phyloP scores from a whole-genome alignment of 1,140 invertebrate genomes.

The Chlorops oryzae region DNA sequence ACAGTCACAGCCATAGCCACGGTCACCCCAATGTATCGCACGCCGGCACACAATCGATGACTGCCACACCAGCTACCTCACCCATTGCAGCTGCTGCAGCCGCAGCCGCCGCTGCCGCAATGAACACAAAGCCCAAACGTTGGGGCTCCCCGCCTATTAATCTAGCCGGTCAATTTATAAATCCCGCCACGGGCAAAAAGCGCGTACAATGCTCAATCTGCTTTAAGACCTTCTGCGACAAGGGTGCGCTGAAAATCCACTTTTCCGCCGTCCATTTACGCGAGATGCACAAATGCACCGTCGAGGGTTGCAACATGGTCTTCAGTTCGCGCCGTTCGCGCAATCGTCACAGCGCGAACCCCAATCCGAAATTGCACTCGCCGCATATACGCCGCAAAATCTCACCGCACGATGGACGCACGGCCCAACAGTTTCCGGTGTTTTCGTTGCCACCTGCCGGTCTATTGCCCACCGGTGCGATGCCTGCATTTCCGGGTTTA shows the following conservation, averaged over 20 bases:
- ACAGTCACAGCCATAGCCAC: constrained; percentile 12
- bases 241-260: constrained; percentile 98
- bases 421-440: constrained; percentile 74
- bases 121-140: constrained; percentile 30
- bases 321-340: constrained; percentile 70
- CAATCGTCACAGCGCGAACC: constrained; percentile 85
- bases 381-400: constrained; percentile 88
- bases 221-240: constrained; percentile 99
- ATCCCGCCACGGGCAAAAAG: constrained; percentile 89
- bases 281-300: constrained; percentile 73
- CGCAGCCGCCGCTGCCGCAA: background rate
- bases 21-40: background rate
- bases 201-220: constrained; percentile 97
- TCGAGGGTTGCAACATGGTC: constrained; percentile 73
- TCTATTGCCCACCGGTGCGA: constrained; percentile 27
- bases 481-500: constrained; percentile 50
- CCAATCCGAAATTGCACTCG: constrained; percentile 96
- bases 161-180: constrained; percentile 82
- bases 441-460: constrained; percentile 36
- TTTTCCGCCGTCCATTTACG: constrained; percentile 90
- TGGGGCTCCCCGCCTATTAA: constrained; percentile 65
- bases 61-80: constrained; percentile 35
- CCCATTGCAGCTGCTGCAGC: constrained; percentile 14
- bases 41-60: constrained; percentile 13
- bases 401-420: constrained; percentile 85